Evolutionary conservation across 2,888 invertebrate species (phyloP).

Genomic region (Chrysodeixis includens): DNA sequence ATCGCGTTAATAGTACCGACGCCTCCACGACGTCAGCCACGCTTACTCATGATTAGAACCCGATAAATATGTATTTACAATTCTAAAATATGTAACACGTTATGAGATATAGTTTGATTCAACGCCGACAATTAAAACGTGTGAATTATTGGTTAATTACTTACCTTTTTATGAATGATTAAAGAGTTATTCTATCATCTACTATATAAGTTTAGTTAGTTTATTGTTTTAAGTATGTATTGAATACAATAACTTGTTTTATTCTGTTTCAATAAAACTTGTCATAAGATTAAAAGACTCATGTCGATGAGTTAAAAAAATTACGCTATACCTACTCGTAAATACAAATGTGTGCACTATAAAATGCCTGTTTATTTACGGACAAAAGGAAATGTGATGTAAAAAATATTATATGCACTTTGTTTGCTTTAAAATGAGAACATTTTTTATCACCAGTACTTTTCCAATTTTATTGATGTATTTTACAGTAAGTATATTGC

Average conservation of each 20-base stretch:
- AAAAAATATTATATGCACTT: too few species aligned
- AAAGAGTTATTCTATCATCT: background rate
- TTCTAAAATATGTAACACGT: slow-evolving; percentile 4
- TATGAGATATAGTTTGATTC: background rate
- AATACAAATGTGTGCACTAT: too few species aligned
- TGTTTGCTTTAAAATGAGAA: too few species aligned
- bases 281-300: too few species aligned
- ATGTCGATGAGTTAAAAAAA: too few species aligned
- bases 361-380: too few species aligned
- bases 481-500: too few species aligned
- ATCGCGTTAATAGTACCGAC: slow-evolving; percentile 85
- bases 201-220: too few species aligned
- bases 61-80: slow-evolving; percentile 9
- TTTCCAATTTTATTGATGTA: too few species aligned
- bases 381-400: too few species aligned
- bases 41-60: slow-evolving; percentile 39
- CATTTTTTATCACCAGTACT: too few species aligned
- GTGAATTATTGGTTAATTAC: slow-evolving; percentile 1
- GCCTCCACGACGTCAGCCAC: slow-evolving; percentile 63
- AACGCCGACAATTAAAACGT: background rate
- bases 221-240: background rate
- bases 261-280: background rate
- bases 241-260: background rate
- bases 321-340: too few species aligned
- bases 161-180: background rate